These are phyloP conservation scores for Phenganax marumi DNA, from an alignment of 92 coral and sea anemone species.

Conservation along the genomic window DNA sequence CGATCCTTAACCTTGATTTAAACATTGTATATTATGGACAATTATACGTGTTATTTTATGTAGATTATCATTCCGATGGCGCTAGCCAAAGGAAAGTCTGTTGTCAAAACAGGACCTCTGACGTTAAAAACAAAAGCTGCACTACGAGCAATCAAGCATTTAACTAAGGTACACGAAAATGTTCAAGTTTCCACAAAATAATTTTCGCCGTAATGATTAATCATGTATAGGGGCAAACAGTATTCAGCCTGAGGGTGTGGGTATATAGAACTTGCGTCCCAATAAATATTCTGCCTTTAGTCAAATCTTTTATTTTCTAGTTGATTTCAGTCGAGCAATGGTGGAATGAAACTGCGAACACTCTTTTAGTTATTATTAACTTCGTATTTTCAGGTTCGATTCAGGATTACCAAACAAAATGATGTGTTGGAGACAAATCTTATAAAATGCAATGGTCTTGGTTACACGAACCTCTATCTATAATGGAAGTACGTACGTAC, in stretches of 20 bases:
- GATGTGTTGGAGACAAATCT: slow-evolving; percentile 41
- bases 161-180: slow-evolving; percentile 60
- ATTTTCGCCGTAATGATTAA: slow-evolving; percentile 52
- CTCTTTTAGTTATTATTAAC: neutral
- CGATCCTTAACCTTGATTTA: no score
- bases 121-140: slow-evolving; percentile 71
- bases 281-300: no score
- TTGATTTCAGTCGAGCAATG: no score
- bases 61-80: slow-evolving; percentile 83
- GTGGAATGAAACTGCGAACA: neutral
- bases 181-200: slow-evolving; percentile 61
- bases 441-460: slow-evolving; percentile 79
- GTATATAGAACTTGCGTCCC: neutral
- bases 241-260: neutral
- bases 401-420: slow-evolving; percentile 25
- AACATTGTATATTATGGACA: no score
- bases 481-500: neutral
- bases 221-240: neutral
- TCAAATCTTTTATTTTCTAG: no score
- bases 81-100: slow-evolving; percentile 74
- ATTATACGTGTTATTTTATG: neutral
- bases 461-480: slow-evolving; percentile 53
- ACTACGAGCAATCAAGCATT: slow-evolving; percentile 64
- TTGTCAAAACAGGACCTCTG: slow-evolving; percentile 61
- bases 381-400: slow-evolving; percentile 26